Percentiles rank a stretch among this genome's conserved stretches.
Conservation (phyloP, 2,888 invertebrate species). For the Ditylenchus weischeri region DNA sequence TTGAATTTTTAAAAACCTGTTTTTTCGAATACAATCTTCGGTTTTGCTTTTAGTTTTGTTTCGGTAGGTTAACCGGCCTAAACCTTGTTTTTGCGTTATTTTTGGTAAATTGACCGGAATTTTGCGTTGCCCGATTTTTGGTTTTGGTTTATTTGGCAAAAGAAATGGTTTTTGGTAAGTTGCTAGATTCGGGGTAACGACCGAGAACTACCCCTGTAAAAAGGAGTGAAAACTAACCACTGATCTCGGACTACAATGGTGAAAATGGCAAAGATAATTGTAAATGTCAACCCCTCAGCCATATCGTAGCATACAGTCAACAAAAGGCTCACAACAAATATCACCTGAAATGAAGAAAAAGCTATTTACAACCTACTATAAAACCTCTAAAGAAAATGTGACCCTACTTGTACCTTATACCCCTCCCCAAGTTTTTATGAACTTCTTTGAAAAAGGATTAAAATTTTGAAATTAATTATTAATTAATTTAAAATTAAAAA, state of each 20-base stretch:
- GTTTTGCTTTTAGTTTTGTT: too few species aligned
- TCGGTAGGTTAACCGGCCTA: too few species aligned
- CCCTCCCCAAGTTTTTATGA: background rate
- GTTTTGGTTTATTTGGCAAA: background rate
- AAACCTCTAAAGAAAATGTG: background rate
- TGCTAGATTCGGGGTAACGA: too few species aligned
- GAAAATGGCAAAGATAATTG: slow-evolving; percentile 51
- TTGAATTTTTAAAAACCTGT: too few species aligned
- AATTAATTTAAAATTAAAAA: too few species aligned
- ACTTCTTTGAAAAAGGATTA: too few species aligned
- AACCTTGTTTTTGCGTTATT: too few species aligned
- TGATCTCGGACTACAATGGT: slow-evolving; percentile 53
- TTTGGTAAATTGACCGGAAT: too few species aligned
- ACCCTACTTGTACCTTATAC: background rate
- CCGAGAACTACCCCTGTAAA: too few species aligned
- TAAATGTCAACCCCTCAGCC: slow-evolving; percentile 50
- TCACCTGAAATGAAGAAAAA: slow-evolving; percentile 37
- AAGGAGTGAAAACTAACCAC: slow-evolving; percentile 29
- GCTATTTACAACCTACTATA: background rate
- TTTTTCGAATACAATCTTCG: too few species aligned
- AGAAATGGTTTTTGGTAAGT: background rate
- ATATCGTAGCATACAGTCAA: slow-evolving; percentile 55
- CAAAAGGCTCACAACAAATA: slow-evolving; percentile 50
- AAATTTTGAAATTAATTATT: too few species aligned
- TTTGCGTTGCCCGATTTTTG: too few species aligned